A percentile compares a stretch with the other conserved stretches of the same genome.
These are phyloP conservation scores for Margaritifera margaritifera DNA, from an alignment of 2,888 invertebrate genomes.

Conservation along the genomic window DNA sequence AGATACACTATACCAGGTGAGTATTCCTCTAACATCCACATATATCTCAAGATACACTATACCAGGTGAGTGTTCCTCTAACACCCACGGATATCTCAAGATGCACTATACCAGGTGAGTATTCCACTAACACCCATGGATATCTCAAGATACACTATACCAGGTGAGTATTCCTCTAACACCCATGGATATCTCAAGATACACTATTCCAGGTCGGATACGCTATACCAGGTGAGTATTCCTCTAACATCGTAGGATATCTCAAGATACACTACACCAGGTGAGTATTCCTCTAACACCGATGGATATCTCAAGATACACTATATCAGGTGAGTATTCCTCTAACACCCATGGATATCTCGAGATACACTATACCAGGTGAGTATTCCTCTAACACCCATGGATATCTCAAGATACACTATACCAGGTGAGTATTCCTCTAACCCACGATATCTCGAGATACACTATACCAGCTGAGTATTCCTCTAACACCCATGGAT, in stretches of 20 bases:
- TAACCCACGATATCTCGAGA: no score
- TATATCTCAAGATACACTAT: background rate
- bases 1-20: slow-evolving; percentile 68
- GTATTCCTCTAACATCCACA: background rate
- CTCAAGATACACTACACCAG: background rate
- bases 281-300: slow-evolving; percentile 70
- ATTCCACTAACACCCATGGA: no score
- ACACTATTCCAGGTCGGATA: no score
- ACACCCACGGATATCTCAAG: background rate
- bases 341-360: background rate
- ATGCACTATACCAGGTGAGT: no score
- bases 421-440: no score
- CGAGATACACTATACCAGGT: background rate
- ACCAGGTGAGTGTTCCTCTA: background rate
- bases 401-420: no score
- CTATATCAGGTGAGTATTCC: slow-evolving; percentile 53
- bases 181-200: no score
- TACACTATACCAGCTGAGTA: slow-evolving; percentile 42
- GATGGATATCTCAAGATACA: slow-evolving; percentile 70
- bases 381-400: background rate
- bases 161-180: no score
- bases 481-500: slow-evolving; percentile 69
- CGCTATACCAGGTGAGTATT: slow-evolving; percentile 46
- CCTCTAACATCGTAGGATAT: background rate
- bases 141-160: no score